phyloP scores from a whole-genome alignment of 2,888 invertebrate species.

The Pherbina coryleti region DNA sequence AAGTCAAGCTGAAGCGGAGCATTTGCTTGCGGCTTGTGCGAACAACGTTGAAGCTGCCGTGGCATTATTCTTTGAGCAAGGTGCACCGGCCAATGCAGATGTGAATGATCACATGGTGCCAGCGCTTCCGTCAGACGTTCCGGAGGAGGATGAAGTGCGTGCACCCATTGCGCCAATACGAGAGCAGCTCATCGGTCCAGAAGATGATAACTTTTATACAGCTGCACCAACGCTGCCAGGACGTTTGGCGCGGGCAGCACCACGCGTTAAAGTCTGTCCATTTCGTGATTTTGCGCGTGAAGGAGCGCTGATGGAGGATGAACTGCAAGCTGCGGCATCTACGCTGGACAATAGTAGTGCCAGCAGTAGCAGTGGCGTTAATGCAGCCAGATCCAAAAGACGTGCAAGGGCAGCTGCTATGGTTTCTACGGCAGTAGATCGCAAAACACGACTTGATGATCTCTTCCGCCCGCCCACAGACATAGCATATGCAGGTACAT shows the following conservation, averaged over 20 bases:
- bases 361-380: conserved; percentile 2
- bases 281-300: conserved; percentile 67
- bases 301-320: conserved; percentile 66
- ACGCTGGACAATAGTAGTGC: conserved; percentile 36
- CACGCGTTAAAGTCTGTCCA: conserved; percentile 65
- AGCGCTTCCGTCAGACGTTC: conserved; percentile 46
- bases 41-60: conserved; percentile 66
- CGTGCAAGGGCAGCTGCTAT: conserved; percentile 57
- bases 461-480: conserved; percentile 79
- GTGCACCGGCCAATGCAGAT: conserved; percentile 45
- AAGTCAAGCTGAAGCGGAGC: conserved; percentile 59
- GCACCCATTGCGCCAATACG: conserved; percentile 68
- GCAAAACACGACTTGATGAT: conserved; percentile 74
- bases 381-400: conserved; percentile 41
- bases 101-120: conserved; percentile 41
- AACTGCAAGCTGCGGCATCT: conserved; percentile 57
- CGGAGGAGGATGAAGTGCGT: conserved; percentile 62
- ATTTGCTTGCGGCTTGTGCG: conserved; percentile 62
- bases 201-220: conserved; percentile 67
- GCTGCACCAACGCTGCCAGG: conserved; percentile 47
- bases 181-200: conserved; percentile 66
- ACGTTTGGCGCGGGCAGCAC: conserved; percentile 57
- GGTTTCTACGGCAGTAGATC: conserved; percentile 51
- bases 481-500: conserved; percentile 75
- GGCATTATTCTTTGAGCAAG: conserved; percentile 64